Evolutionary conservation across 2,113 vertebrate species (phyloP), one percentile per base, ranked within the genome.

Genomic region (Notechis scutatus): DNA sequence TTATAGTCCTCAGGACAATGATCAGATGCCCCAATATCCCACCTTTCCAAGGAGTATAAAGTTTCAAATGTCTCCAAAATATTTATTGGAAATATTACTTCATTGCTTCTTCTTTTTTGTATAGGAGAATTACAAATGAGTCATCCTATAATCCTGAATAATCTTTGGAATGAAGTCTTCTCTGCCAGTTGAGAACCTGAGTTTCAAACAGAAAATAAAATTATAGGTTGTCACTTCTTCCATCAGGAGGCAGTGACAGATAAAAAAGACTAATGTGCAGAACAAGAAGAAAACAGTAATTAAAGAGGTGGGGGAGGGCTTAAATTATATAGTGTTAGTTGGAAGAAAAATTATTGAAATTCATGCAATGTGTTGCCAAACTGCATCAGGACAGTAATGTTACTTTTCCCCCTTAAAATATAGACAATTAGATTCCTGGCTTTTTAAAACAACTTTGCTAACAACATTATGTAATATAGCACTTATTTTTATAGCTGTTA

Each of bases 181-280:
- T 93, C 52, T 92, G 85, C 86, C 87, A 89, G 45, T 92, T 89
- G 74, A 92, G 47, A 93, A 55, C 54, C 74, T 55, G 47, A 55
- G 89, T 90, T 85, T 89, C 87, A 93, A 93, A 56, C 69, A 93
- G 69, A 93, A 93, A 92, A 89, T 89, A 89, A 93, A 93, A 93
- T 92, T 93, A 93, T 47, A 92, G 91, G 56, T 86, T 93, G 91
- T 93, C 93, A 86, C 55, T 89, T 93, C 47, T 92, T 89, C 87
- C 69, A 52, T 92, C 93, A 92, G 93, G 26, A 34, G 69, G 47
- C 74, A n/a, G 47, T 92, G 91, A 89, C 74, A 93, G 69, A 92
- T 89, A 89, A 92, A 93, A 93, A 55, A 20, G n/a, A 45, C 57
- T 87, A 85, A 56, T 54, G 24, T 24, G 39, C n/a, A 81, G 59